Evolutionary conservation across 2,888 invertebrate species (phyloP).

Genomic region (Galerucella nymphaeae): DNA sequence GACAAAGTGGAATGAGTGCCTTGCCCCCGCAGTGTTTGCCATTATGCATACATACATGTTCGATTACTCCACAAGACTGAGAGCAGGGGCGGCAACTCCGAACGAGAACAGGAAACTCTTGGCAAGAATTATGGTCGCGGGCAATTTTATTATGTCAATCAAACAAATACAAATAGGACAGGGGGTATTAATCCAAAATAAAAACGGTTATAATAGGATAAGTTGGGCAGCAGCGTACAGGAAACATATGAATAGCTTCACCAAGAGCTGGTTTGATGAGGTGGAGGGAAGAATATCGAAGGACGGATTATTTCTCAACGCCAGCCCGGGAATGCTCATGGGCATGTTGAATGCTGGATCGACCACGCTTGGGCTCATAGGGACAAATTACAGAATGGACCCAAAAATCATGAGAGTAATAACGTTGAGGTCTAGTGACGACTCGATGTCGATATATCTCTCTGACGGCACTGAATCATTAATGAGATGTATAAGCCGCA

Average conservation of each 20-base stretch:
- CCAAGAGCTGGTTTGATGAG: not conserved
- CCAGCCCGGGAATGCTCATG: constrained; percentile 51
- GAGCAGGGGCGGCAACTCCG: too few species aligned
- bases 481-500: not conserved
- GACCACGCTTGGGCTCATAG: constrained; percentile 42
- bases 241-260: not conserved
- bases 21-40: too few species aligned
- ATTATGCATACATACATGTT: too few species aligned
- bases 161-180: constrained; percentile 40
- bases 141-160: constrained; percentile 39
- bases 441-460: constrained; percentile 8
- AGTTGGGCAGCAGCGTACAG: not conserved
- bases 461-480: not conserved
- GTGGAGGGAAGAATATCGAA: not conserved
- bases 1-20: too few species aligned
- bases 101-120: too few species aligned
- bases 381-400: constrained; percentile 14
- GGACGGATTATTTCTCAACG: not conserved
- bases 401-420: not conserved
- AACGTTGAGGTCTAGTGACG: constrained; percentile 9
- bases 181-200: not conserved
- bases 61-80: too few species aligned
- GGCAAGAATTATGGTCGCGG: not conserved
- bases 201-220: not conserved
- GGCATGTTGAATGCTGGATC: constrained; percentile 50